A percentile compares a stretch with the other conserved stretches of the same genome.
phyloP scores from a whole-genome alignment of 2,888 invertebrate genomes.

The Serrognathus titanus region DNA sequence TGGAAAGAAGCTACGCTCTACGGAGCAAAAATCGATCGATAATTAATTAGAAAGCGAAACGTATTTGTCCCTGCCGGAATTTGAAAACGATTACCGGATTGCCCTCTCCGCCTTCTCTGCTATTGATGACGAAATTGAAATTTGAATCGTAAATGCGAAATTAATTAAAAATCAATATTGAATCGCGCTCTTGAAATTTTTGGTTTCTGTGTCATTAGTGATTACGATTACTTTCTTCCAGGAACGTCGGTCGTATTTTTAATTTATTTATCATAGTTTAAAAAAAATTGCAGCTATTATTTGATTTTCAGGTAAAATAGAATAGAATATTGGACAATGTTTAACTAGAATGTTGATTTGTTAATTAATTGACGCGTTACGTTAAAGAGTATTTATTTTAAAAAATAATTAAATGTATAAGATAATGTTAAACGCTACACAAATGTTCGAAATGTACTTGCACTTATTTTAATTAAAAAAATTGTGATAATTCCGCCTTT shows the following conservation, averaged over 20 bases:
- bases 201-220: background rate
- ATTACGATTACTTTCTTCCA: background rate
- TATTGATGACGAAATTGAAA: background rate
- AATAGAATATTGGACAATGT: no score
- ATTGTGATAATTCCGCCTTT: no score
- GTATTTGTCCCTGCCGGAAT: background rate
- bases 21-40: background rate
- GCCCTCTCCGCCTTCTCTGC: background rate
- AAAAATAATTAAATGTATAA: no score
- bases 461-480: no score
- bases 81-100: background rate
- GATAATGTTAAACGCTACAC: no score
- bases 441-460: no score
- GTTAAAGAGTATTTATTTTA: no score
- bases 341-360: no score
- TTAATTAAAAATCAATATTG: constrained; percentile 9
- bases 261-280: background rate
- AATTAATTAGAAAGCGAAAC: constrained; percentile 1
- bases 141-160: background rate
- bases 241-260: background rate
- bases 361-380: no score
- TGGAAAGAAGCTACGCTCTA: background rate
- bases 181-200: background rate
- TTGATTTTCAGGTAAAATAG: no score
- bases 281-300: no score